Evolutionary conservation across 2,113 vertebrate species (phyloP).

Genomic region (Dinomys branickii): DNA sequence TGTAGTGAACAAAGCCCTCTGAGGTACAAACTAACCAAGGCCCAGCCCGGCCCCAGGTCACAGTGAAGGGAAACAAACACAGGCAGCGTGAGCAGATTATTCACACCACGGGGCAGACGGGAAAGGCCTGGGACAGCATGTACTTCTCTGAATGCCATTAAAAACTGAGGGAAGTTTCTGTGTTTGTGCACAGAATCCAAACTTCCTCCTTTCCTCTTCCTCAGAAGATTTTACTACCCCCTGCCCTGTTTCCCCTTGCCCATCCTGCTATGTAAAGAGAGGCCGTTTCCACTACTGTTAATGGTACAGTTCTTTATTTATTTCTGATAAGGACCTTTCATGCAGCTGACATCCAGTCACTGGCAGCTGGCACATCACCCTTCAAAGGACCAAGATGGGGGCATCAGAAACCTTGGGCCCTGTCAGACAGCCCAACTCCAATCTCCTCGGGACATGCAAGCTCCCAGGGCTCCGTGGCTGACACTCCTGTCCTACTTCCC

Average conservation of each 20-base stretch:
- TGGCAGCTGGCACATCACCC: background rate
- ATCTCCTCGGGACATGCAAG: background rate
- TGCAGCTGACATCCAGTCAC: background rate
- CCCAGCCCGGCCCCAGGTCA: background rate
- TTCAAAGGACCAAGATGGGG: background rate
- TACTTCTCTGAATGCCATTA: background rate
- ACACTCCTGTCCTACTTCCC: background rate
- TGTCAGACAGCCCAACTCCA: background rate
- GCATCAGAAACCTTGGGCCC: background rate
- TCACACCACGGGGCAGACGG: fast-evolving
- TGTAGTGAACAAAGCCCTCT: background rate
- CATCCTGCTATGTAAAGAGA: background rate
- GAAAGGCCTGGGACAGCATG: fast-evolving
- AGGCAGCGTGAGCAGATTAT: background rate
- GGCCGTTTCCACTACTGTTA: background rate
- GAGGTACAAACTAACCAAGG: background rate
- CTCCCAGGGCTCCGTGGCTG: background rate
- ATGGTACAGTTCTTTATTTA: background rate
- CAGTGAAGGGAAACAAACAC: background rate
- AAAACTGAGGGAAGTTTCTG: background rate
- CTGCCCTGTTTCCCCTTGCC: background rate
- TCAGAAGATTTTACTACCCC: background rate
- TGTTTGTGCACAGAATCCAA: background rate
- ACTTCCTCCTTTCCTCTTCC: background rate
- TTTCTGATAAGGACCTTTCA: background rate